Conservation (phyloP, 2,113 vertebrate species). For the Enhydra lutris region DNA sequence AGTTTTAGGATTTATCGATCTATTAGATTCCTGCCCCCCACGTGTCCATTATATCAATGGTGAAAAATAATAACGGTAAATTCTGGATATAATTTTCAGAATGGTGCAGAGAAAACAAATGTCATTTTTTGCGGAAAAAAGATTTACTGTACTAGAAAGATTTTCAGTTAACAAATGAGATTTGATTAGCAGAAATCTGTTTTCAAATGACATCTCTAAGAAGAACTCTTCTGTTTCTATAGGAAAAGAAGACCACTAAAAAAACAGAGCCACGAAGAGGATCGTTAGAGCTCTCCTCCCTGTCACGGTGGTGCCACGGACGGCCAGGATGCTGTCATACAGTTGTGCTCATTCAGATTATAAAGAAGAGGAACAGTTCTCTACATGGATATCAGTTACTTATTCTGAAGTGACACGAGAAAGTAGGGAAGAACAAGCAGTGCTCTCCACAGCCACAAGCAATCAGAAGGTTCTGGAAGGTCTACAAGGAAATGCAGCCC, state of each 20-base stretch:
- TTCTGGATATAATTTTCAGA: background rate
- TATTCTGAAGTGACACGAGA: background rate
- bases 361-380: background rate
- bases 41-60: background rate
- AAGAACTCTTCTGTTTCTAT: background rate
- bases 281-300: background rate
- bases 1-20: background rate
- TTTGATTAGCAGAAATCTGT: background rate
- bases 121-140: background rate
- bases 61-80: background rate
- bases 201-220: background rate
- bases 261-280: background rate
- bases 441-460: background rate
- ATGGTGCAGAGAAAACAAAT: background rate
- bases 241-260: background rate
- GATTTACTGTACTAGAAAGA: background rate
- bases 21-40: background rate
- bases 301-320: fast-evolving
- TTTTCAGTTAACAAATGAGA: background rate
- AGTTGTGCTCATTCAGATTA: background rate
- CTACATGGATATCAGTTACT: background rate
- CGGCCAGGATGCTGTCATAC: fast-evolving
- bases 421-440: background rate
- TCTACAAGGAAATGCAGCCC: background rate
- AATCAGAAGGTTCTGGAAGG: background rate